Conservation (phyloP, 2,888 invertebrate species). For the Neuroscelio doddi region DNA sequence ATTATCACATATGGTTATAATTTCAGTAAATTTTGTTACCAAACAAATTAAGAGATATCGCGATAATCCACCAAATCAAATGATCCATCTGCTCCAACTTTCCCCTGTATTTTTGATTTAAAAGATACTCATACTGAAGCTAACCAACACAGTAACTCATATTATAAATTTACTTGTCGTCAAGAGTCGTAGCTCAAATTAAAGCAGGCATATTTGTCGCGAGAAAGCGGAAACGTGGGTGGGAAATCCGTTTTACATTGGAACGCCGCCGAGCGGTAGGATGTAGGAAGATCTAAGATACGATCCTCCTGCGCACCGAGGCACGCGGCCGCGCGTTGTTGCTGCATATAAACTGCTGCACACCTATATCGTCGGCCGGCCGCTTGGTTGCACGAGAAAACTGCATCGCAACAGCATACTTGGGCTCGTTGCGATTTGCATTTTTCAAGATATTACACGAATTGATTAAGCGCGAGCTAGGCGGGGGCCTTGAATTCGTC, state of each 20-base stretch:
- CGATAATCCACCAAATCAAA: no score
- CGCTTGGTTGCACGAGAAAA: slow-evolving; percentile 31
- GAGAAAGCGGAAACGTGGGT: slow-evolving; percentile 49
- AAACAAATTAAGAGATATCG: no score
- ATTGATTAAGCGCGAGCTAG: slow-evolving; percentile 49
- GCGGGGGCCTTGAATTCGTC: slow-evolving; percentile 56
- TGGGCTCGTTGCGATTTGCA: slow-evolving; percentile 36
- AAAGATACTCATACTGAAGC: no score
- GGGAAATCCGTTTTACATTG: slow-evolving; percentile 49
- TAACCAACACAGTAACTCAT: no score
- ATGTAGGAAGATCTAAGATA: slow-evolving; percentile 40
- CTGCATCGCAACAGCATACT: slow-evolving; percentile 38
- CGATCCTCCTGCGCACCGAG: slow-evolving; percentile 33
- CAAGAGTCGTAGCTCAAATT: slow-evolving; percentile 34
- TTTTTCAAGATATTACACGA: slow-evolving; percentile 48
- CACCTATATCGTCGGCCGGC: slow-evolving; percentile 29
- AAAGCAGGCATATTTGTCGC: slow-evolving; percentile 48
- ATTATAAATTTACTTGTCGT: slow-evolving; percentile 37
- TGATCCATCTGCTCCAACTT: no score
- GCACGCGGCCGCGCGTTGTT: slow-evolving; percentile 27
- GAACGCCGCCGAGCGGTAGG: slow-evolving; percentile 29
- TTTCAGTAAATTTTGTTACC: no score
- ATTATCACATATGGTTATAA: no score
- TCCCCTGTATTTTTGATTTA: no score
- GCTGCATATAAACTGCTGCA: slow-evolving; percentile 33